Evolutionary conservation across 23 tunicate genomes (phyloP).

Genomic region (Trididemnum miniatum): DNA sequence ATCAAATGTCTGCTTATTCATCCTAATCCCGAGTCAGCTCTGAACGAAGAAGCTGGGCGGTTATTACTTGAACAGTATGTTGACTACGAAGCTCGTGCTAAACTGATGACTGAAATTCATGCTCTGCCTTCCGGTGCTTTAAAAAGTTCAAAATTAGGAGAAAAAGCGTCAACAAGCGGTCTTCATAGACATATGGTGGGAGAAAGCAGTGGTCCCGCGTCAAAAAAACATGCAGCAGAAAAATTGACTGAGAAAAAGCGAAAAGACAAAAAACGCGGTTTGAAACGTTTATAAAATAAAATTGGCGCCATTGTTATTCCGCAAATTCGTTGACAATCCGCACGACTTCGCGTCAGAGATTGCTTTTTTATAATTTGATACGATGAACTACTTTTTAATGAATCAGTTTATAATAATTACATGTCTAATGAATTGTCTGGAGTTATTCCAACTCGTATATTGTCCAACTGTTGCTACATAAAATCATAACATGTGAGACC

Average conservation of each 20-base stretch:
- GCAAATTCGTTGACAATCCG: too few species aligned
- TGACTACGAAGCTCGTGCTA: slow-evolving; percentile 80
- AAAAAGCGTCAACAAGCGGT: slow-evolving; percentile 78
- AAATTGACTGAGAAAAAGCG: slow-evolving; percentile 83
- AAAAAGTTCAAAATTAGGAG: slow-evolving; percentile 25
- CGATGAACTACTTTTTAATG: too few species aligned
- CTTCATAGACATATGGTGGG: slow-evolving; percentile 27
- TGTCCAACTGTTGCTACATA: too few species aligned
- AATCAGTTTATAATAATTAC: too few species aligned
- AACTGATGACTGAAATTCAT: slow-evolving; percentile 92
- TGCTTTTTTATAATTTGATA: too few species aligned
- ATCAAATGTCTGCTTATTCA: slow-evolving; percentile 88
- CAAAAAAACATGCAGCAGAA: slow-evolving; percentile 77
- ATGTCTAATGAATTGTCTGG: too few species aligned
- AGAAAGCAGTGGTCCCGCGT: slow-evolving; percentile 53
- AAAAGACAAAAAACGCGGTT: slow-evolving; percentile 78
- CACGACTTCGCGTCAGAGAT: too few species aligned
- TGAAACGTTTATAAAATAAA: slow-evolving; percentile 78
- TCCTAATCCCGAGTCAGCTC: slow-evolving; percentile 97
- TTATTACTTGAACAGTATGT: slow-evolving; percentile 70
- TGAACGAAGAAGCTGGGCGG: slow-evolving; percentile 96
- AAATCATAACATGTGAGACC: too few species aligned
- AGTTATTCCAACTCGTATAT: too few species aligned
- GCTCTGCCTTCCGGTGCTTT: slow-evolving; percentile 46
- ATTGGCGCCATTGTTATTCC: too few species aligned